Conservation (phyloP, 2,888 invertebrate species). For the Ptilodon capucinus region DNA sequence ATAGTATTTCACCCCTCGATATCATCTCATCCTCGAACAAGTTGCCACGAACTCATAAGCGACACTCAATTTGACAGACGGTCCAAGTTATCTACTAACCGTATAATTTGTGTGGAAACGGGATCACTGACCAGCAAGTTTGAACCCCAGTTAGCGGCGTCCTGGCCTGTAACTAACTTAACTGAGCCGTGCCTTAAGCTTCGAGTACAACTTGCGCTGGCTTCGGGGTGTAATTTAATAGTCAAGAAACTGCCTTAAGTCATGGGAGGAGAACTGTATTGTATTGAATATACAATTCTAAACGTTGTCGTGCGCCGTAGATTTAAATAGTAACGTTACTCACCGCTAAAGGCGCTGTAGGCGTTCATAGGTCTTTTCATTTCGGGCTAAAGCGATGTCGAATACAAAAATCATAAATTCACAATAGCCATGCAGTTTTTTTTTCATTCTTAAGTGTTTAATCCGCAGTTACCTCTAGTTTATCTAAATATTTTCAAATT, state of each 20-base stretch:
- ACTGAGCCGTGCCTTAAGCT: constrained; percentile 42
- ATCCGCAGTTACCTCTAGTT: too few species aligned
- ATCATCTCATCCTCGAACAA: background rate
- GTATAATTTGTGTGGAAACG: constrained; percentile 33
- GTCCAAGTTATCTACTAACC: constrained; percentile 29
- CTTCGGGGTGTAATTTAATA: constrained; percentile 48
- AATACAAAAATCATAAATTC: too few species aligned
- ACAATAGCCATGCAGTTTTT: too few species aligned
- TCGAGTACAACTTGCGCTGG: constrained; percentile 38
- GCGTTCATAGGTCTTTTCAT: too few species aligned
- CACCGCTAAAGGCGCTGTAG: too few species aligned
- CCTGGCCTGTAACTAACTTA: constrained; percentile 41
- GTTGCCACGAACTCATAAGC: constrained; percentile 8
- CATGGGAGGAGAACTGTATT: background rate
- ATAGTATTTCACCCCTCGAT: too few species aligned
- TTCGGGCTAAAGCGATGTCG: too few species aligned
- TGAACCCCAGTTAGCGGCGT: constrained; percentile 35
- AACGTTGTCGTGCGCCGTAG: too few species aligned
- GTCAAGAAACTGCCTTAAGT: constrained; percentile 30
- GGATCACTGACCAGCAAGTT: constrained; percentile 44
- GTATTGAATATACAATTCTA: too few species aligned
- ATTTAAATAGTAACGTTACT: too few species aligned
- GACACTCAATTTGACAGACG: constrained; percentile 25
- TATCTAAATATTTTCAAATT: too few species aligned
- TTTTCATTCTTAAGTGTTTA: too few species aligned